A percentile compares a stretch with the other conserved stretches of the same genome.
Evolutionary conservation across 2,888 invertebrate genomes (phyloP).

Genomic region (Pogonocherus hispidulus): DNA sequence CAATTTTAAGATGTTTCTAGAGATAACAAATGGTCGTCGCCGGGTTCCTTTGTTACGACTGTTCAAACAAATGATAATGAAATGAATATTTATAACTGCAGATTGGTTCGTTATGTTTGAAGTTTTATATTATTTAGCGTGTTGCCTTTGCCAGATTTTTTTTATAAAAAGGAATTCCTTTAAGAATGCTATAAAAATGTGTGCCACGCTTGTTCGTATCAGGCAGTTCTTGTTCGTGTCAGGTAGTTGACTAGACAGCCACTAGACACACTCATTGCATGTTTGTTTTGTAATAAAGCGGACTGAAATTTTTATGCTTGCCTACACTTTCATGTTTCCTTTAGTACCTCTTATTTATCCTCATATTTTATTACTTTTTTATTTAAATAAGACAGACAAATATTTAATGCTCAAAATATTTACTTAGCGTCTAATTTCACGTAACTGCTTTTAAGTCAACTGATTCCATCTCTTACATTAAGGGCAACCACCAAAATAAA

Average conservation of each 20-base stretch:
- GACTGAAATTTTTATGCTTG: too few species aligned
- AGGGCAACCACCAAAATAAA: too few species aligned
- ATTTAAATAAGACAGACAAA: too few species aligned
- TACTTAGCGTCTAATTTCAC: too few species aligned
- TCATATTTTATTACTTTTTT: too few species aligned
- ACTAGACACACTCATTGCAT: neutral
- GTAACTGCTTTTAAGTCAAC: too few species aligned
- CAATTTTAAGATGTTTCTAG: neutral
- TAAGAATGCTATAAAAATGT: neutral
- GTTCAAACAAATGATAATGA: slow-evolving; percentile 15
- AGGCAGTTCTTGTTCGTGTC: neutral
- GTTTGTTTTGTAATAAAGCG: neutral
- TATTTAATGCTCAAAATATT: too few species aligned
- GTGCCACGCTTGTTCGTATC: neutral
- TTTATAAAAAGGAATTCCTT: neutral
- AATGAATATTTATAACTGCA: slow-evolving; percentile 6
- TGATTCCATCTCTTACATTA: too few species aligned
- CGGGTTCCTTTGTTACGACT: neutral
- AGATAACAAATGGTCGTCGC: slow-evolving; percentile 1
- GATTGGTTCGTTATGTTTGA: neutral
- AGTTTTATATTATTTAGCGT: slow-evolving; percentile 6
- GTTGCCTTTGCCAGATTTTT: neutral
- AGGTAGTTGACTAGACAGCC: neutral
- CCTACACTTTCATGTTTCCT: too few species aligned
- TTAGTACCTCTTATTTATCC: too few species aligned